Percentiles rank a stretch among this genome's conserved stretches.
phyloP scores from a whole-genome alignment of 2,113 vertebrate genomes.

The Rhynchomys soricoides region DNA sequence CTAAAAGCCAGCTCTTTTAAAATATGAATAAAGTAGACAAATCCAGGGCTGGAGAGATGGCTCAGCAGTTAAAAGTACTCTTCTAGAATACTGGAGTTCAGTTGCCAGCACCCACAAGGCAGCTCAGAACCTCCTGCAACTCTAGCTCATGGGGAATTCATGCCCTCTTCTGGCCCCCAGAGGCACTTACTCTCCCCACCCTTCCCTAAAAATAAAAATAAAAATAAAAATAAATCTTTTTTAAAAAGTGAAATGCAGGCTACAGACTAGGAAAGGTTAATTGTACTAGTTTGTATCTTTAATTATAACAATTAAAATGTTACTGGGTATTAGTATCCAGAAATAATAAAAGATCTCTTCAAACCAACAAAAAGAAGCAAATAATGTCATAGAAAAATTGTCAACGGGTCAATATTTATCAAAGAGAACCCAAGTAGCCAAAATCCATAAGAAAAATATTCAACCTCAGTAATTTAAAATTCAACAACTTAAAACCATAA shows the following conservation, averaged over 20 bases:
- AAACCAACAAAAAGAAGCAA: constrained; percentile 36
- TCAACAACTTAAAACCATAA: not conserved
- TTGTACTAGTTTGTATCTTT: constrained; percentile 8
- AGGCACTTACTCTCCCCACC: no score
- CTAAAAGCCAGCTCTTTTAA: not conserved
- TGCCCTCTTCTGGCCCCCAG: not conserved
- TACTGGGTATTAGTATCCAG: not conserved
- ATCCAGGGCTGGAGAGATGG: not conserved
- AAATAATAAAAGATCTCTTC: not conserved
- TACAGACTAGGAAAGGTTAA: not conserved
- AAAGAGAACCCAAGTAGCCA: not conserved
- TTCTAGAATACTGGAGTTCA: not conserved
- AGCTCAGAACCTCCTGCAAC: no score
- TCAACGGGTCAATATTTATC: constrained; percentile 16
- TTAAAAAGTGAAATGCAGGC: not conserved
- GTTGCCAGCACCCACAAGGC: not conserved
- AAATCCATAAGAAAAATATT: not conserved
- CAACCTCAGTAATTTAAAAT: not conserved
- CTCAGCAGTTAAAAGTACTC: not conserved
- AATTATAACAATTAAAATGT: not conserved
- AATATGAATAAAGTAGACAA: constrained; percentile 17
- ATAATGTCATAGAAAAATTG: not conserved
- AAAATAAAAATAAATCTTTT: not conserved
- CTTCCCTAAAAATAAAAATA: not conserved
- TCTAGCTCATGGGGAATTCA: not conserved